A percentile compares a stretch with the other conserved stretches of the same genome.
phyloP scores from a whole-genome alignment of 2,888 invertebrate genomes.

The Parnassius orleans region DNA sequence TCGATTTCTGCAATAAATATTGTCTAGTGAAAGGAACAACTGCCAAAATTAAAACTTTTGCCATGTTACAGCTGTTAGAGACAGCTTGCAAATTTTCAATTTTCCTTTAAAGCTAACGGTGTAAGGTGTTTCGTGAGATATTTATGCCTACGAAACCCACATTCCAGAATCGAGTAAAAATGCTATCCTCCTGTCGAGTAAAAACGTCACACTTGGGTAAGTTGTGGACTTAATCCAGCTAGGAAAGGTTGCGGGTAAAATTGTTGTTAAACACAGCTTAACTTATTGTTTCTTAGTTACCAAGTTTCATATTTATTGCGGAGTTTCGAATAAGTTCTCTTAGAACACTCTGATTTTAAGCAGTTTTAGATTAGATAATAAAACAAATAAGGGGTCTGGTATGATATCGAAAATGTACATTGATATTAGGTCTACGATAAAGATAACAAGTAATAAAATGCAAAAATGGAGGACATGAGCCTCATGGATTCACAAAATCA shows the following conservation, averaged over 20 bases:
- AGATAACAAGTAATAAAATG: no score
- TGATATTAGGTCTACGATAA: no score
- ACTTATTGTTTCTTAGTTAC: conserved; percentile 44
- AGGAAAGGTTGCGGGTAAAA: conserved; percentile 4
- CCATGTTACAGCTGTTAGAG: no score
- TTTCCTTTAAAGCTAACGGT: no score
- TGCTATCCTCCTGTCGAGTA: conserved; percentile 19
- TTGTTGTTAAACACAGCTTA: conserved; percentile 47
- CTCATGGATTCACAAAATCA: no score
- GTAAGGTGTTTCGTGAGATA: no score
- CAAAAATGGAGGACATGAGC: no score
- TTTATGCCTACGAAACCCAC: conserved; percentile 9
- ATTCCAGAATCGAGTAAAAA: conserved; percentile 25
- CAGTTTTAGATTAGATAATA: conserved; percentile 6
- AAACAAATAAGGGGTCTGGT: no score
- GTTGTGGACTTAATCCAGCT: conserved; percentile 44
- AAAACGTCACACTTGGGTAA: conserved; percentile 23
- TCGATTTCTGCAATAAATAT: no score
- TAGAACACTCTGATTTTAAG: conserved; percentile 10
- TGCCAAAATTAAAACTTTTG: conserved; percentile 1
- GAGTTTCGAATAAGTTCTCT: not conserved
- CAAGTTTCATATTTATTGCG: conserved; percentile 40
- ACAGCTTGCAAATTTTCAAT: conserved; percentile 9
- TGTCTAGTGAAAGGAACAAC: no score
- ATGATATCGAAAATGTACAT: no score